These are phyloP conservation scores for Suricata suricatta DNA, from an alignment of 2,113 vertebrate species.

Conservation along the genomic window DNA sequence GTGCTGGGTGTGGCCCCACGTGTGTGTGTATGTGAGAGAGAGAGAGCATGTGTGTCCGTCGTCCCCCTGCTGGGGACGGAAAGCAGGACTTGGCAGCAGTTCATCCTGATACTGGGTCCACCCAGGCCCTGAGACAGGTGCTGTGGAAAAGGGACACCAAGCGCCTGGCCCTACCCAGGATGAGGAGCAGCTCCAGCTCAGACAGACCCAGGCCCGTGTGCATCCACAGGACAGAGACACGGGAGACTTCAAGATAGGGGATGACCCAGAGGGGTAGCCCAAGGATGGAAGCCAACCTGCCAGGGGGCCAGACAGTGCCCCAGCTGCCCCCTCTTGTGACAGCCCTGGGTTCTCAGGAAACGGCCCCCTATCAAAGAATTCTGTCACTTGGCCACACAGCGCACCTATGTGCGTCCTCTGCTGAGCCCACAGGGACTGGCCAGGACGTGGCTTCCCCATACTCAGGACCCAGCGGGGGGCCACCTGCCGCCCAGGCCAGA, in stretches of 20 bases:
- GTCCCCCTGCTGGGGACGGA: neutral
- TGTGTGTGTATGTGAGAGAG: neutral
- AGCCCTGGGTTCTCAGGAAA: neutral
- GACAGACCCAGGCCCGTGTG: neutral
- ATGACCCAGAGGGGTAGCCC: neutral
- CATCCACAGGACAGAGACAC: neutral
- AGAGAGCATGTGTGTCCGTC: neutral
- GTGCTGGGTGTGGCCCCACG: slow-evolving; percentile 54
- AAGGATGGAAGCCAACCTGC: neutral
- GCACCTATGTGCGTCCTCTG: slow-evolving; percentile 41
- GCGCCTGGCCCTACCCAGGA: neutral
- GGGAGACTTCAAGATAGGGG: neutral
- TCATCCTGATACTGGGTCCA: neutral
- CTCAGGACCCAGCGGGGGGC: neutral
- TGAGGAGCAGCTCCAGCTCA: neutral
- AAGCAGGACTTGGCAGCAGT: neutral
- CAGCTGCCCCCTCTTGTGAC: neutral
- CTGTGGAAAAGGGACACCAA: neutral
- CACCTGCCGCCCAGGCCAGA: neutral
- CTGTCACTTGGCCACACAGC: neutral
- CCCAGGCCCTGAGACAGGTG: neutral
- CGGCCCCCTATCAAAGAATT: neutral
- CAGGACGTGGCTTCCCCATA: neutral
- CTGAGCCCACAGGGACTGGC: slow-evolving; percentile 51
- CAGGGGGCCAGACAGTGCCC: neutral